phyloP scores from a whole-genome alignment of 1,140 invertebrate species.

The Hylaeus anthracinus region DNA sequence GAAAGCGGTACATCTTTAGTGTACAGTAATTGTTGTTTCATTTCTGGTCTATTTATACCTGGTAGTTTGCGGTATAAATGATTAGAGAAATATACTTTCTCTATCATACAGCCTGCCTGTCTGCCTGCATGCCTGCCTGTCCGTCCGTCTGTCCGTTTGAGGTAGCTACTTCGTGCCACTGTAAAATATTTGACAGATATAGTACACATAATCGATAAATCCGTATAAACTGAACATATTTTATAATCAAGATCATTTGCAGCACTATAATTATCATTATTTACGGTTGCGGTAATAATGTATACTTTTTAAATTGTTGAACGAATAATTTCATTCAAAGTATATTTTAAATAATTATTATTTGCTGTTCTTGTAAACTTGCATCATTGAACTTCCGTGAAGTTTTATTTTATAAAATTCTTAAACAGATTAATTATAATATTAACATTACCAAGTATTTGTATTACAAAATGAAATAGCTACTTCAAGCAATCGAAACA shows the following conservation, averaged over 20 bases:
- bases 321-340: background rate
- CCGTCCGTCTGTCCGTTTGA: constrained; percentile 69
- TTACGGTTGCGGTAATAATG: background rate
- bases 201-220: constrained; percentile 3
- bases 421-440: background rate
- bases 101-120: constrained; percentile 58
- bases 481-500: constrained; percentile 47
- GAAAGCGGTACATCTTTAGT: constrained; percentile 43
- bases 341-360: background rate
- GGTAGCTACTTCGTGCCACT: constrained; percentile 52
- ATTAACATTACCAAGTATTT: background rate
- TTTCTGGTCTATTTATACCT: constrained; percentile 34
- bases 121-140: constrained; percentile 65
- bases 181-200: constrained; percentile 3
- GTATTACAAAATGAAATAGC: constrained; percentile 41
- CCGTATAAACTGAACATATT: background rate
- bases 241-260: background rate
- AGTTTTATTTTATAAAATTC: background rate
- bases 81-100: constrained; percentile 49
- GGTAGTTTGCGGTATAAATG: constrained; percentile 29
- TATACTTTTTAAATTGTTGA: background rate
- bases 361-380: background rate
- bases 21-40: constrained; percentile 33
- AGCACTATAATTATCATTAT: background rate
- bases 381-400: background rate